Evolutionary conservation across 2,113 vertebrate genomes (phyloP), one percentile per base, ranked within the genome.

Genomic region (Podilymbus podiceps): DNA sequence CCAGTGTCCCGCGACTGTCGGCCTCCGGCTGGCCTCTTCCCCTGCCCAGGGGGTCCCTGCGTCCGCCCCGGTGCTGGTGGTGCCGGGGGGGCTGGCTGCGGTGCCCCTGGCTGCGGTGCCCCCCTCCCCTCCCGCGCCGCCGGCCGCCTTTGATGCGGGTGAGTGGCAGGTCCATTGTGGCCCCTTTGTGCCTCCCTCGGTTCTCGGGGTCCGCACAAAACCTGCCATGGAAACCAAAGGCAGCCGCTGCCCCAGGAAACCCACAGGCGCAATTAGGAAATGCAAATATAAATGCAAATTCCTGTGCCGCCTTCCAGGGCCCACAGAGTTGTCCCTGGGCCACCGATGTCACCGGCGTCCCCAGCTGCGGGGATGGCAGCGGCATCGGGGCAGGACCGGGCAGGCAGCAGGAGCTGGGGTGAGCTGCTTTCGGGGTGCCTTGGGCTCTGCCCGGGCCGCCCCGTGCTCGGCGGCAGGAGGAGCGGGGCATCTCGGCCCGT

Each of bases 171-270:
- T 89, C 92, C 94, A 40, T 94, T 90, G 92, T 94, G 94, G 85
- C 71, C 88, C 60, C 92, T 97, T 96, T 97, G 96, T 97, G 95
- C 90, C 84, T 95, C 72, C 63, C 77, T 93, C 42, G n/a, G 52
- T 91, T 85, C 93, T 93, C 28, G 35, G 22, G 90, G 88, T 88
- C 94, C 9, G 2, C 94, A 86, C 95, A 90, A 88, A 97, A 86
- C 96, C 92, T 97, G 93, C 95, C 96, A 96, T 97, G 96, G 96
- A 96, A 97, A 97, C 96, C 89, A 4, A 56, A 83, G 90, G 13
- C 90, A 3, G 95, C 71, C 82, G 75, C 88, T 96, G 94, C 94
- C 88, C 94, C 92, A 83, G 96, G 95, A 96, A 96, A 96, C 95
- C 94, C 59, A 19, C 82, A 88, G 94, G 83, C 59, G 67, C 95